Conservation (phyloP, 2,113 vertebrate species). For the Pseudonaja textilis region DNA sequence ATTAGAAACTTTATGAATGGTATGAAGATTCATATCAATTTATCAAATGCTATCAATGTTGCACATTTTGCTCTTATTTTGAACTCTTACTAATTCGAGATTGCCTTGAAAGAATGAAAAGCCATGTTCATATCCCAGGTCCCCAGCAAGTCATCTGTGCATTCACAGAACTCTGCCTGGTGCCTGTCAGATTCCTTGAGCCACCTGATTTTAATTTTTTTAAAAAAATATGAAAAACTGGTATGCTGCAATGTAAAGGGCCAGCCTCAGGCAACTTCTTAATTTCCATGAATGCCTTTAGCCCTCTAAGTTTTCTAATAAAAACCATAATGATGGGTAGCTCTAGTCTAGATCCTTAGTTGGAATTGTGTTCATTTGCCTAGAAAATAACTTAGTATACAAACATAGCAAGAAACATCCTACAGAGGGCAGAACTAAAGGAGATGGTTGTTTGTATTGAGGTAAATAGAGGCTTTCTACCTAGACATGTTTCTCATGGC, state of each 20-base stretch:
- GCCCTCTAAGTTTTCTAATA: background rate
- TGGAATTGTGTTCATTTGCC: background rate
- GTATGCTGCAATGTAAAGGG: background rate
- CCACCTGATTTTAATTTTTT: background rate
- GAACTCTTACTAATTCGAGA: constrained; percentile 8
- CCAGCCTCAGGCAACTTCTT: background rate
- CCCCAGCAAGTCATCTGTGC: background rate
- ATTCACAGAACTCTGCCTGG: background rate
- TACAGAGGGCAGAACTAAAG: background rate
- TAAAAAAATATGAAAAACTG: background rate
- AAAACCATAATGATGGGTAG: background rate
- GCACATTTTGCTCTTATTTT: background rate
- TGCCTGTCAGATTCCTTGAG: background rate
- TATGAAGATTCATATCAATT: background rate
- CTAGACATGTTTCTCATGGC: background rate
- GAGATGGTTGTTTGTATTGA: background rate
- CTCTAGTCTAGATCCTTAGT: background rate
- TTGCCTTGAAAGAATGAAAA: background rate
- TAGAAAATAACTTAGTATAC: background rate
- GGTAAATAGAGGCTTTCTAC: background rate
- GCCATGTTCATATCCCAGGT: background rate
- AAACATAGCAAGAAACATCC: background rate
- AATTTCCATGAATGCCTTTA: background rate
- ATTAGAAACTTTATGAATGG: background rate
- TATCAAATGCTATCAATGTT: background rate